Conservation (phyloP, 2,113 vertebrate genomes). For the Cromileptes altivelis region DNA sequence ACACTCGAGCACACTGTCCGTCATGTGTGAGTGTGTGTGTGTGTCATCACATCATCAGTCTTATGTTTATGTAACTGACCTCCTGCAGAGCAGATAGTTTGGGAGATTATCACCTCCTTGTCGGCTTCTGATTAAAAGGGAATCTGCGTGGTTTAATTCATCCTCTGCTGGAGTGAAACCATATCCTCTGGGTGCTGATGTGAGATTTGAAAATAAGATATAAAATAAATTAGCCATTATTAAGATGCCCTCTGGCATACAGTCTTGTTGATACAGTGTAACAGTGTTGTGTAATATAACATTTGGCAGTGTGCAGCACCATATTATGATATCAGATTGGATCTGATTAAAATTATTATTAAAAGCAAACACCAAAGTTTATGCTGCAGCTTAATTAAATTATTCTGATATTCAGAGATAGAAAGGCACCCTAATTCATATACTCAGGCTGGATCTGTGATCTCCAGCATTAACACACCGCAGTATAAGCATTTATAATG, state of each 20-base stretch:
- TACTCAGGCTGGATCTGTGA: background rate
- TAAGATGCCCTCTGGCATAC: background rate
- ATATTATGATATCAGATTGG: background rate
- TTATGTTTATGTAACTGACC: conserved; percentile 40
- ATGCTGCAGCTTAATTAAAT: background rate
- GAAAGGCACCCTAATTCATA: background rate
- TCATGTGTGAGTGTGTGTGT: conserved; percentile 43
- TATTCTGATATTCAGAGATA: background rate
- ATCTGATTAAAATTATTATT: background rate
- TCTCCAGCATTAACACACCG: background rate
- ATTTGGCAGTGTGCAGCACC: background rate
- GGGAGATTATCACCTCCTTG: conserved; percentile 16
- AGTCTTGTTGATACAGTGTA: background rate
- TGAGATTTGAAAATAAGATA: background rate
- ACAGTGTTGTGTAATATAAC: background rate
- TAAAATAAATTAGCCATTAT: background rate
- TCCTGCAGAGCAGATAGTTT: conserved; percentile 31
- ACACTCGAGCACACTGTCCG: conserved; percentile 22
- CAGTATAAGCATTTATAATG: conserved; percentile 7
- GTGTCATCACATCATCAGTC: conserved; percentile 68
- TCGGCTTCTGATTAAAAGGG: conserved; percentile 45
- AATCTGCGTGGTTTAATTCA: background rate
- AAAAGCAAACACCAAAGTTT: background rate
- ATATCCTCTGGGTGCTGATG: background rate
- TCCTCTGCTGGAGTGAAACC: background rate